phyloP scores from a whole-genome alignment of 2,113 vertebrate species.

The Paralichthys olivaceus region DNA sequence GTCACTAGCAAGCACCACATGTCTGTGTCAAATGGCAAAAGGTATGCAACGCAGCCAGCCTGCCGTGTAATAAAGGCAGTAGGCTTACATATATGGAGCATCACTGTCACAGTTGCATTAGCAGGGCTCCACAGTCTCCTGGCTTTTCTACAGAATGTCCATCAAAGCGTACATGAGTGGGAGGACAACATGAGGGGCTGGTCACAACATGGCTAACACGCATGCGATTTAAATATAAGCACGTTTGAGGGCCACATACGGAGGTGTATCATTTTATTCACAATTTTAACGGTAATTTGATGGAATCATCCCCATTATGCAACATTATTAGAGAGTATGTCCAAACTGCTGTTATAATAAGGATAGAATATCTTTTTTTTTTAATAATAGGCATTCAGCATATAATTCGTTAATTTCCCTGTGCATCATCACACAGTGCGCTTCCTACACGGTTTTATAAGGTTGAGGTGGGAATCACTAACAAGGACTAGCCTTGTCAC shows the following conservation, averaged over 20 bases:
- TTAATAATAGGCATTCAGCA: conserved; percentile 15
- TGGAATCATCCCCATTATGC: neutral
- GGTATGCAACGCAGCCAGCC: conserved; percentile 50
- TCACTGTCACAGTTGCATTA: conserved; percentile 48
- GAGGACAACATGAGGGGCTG: conserved; percentile 15
- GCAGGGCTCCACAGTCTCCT: conserved; percentile 9
- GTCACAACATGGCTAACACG: conserved; percentile 1
- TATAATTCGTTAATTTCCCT: conserved; percentile 4
- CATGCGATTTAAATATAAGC: neutral
- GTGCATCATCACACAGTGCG: neutral
- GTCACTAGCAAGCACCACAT: conserved; percentile 67
- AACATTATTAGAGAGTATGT: neutral
- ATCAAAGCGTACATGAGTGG: conserved; percentile 16
- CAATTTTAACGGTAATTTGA: conserved; percentile 7
- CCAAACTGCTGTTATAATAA: neutral
- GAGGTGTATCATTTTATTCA: conserved; percentile 12
- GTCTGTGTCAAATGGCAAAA: conserved; percentile 77
- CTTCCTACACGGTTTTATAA: conserved; percentile 29
- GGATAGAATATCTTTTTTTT: neutral
- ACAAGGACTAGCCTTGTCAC: conserved; percentile 34
- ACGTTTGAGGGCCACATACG: neutral
- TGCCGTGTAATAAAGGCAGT: conserved; percentile 52
- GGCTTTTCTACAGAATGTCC: conserved; percentile 22
- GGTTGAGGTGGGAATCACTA: conserved; percentile 31
- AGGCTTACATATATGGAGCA: conserved; percentile 17